Percentiles rank a stretch among this genome's conserved stretches.
Conservation (phyloP, 1,140 invertebrate genomes). For the Drosophila kepulauana region DNA sequence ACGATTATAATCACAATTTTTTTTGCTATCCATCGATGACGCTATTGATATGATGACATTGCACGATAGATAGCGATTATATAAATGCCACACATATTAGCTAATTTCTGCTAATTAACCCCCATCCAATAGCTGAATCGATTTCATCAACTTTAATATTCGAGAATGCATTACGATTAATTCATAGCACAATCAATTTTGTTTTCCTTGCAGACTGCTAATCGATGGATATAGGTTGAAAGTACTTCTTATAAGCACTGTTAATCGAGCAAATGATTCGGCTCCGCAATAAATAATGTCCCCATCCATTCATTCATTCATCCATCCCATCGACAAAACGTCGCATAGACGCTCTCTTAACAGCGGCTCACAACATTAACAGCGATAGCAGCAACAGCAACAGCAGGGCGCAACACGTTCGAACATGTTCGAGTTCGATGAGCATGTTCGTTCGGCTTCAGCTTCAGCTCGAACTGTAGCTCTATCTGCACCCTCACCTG, state of each 20-base stretch:
- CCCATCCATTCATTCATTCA: not conserved
- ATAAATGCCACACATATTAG: no score
- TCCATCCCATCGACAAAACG: not conserved
- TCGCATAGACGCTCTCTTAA: not conserved
- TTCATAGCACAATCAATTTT: not conserved
- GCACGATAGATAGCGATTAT: no score
- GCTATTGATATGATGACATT: no score
- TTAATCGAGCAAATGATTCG: conserved; percentile 1
- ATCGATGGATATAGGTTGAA: not conserved
- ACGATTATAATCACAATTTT: no score
- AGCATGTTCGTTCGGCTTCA: not conserved
- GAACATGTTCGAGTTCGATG: conserved; percentile 51
- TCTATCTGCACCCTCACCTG: conserved; percentile 41
- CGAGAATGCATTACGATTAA: no score
- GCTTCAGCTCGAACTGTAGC: conserved; percentile 12
- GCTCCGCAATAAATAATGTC: conserved; percentile 1
- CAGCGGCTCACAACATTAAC: conserved; percentile 24
- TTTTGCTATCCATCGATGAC: no score
- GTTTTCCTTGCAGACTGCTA: not conserved
- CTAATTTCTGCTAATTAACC: no score
- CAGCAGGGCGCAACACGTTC: conserved; percentile 31
- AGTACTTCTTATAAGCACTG: conserved; percentile 5
- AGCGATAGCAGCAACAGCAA: conserved; percentile 23
- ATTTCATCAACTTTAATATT: no score
- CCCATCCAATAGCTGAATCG: no score